phyloP scores from a whole-genome alignment of 2,888 invertebrate species.

The Biston stratarius region DNA sequence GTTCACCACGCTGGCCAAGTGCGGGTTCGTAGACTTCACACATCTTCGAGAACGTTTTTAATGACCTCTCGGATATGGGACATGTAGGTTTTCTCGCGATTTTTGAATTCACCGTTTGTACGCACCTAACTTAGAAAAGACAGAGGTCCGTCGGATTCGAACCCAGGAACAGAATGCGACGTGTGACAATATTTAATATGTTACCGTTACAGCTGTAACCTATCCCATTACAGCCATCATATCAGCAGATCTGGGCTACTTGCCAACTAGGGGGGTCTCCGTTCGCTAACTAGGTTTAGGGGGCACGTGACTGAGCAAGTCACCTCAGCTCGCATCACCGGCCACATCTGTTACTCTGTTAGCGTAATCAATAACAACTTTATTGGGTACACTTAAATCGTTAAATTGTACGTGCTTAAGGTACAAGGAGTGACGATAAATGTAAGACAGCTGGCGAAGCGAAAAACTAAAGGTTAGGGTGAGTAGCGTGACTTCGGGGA shows the following conservation, averaged over 20 bases:
- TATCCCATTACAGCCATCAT: constrained; percentile 10
- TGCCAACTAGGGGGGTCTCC: constrained; percentile 13
- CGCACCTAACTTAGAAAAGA: too few species aligned
- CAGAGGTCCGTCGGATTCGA: too few species aligned
- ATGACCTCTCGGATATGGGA: too few species aligned
- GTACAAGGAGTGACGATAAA: too few species aligned
- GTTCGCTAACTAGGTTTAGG: constrained; percentile 11
- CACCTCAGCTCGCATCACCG: constrained; percentile 19
- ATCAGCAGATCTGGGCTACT: constrained; percentile 12
- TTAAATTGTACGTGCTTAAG: constrained; percentile 6
- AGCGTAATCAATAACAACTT: constrained; percentile 20
- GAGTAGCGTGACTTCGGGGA: not conserved
- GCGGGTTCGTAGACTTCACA: too few species aligned
- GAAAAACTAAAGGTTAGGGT: not conserved
- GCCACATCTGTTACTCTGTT: constrained; percentile 23
- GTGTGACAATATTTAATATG: constrained; percentile 5
- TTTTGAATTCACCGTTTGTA: too few species aligned
- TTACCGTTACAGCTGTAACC: constrained; percentile 3
- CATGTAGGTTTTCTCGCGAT: too few species aligned
- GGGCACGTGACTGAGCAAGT: constrained; percentile 9
- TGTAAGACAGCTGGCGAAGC: not conserved
- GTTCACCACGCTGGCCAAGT: too few species aligned
- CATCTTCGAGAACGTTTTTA: too few species aligned
- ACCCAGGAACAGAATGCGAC: too few species aligned
- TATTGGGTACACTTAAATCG: constrained; percentile 11